Base-by-base conservation (phyloP, 1,140 invertebrate species). In the Solenopsis fugax region DNA sequence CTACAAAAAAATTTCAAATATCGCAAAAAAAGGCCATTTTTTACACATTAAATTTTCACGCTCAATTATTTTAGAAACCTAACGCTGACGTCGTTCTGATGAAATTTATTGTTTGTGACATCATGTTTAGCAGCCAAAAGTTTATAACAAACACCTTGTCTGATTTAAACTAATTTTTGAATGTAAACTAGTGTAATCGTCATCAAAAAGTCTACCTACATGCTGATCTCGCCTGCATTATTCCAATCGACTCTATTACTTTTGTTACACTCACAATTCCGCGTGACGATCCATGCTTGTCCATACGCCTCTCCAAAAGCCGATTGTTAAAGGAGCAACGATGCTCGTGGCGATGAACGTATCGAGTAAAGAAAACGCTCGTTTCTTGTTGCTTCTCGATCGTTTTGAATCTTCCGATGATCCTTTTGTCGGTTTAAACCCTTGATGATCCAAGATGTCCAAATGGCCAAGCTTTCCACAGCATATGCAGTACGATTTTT, bases 281-380 rank as follows among this genome's bases (percentile, higher is more conserved):
- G 88, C 86, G 88, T 96, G 95, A 4, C 95, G 86, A 56, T 97
- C 96, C 96, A 97, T 96, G 6, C 97, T 92, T 13, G 93, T 93
- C 97, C 97, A 97, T 2, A 96, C 96, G 0, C 97, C 96, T 48
- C 96, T 93, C 97, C 97, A 97, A 85, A 96, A 96, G 0, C 95
- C 93, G 2, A 97, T 96, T 0, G 96, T 96, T n/a, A 96, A 92
- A 0, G 97, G 97, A 1, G 96, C 95, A 3, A 97, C 95, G 3
- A 97, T 21, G 9, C 88, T 7, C 9, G 87, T 0, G 1, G 92
- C 84, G 0, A 94, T 41, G 0, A 93, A 7, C 7, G 24, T 65
- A 34, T 94, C 93, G 18, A 90, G 16, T 18, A 91, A 37, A 18
- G 87, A 87, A 0, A 91, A 65, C 0, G 76, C 60, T 13, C 52